Evolutionary conservation across 1,140 invertebrate genomes (phyloP).

Genomic region (Trichonephila clavipes): DNA sequence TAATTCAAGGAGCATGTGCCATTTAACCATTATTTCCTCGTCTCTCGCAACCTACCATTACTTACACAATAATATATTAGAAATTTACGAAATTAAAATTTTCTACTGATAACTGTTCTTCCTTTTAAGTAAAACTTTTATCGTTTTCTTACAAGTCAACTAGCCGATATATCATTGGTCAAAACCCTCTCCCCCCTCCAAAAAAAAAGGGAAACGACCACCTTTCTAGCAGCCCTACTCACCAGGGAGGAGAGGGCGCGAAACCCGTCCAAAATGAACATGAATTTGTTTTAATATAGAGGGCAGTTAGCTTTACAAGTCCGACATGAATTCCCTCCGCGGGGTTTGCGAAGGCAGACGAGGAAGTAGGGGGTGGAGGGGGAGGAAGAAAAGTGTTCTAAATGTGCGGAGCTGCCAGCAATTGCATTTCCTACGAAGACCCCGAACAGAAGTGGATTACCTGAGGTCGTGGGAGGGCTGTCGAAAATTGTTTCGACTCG

Average conservation of each 20-base stretch:
- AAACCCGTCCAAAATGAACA: slow-evolving; percentile 37
- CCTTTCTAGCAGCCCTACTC: background rate
- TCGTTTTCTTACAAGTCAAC: background rate
- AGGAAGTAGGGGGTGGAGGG: background rate
- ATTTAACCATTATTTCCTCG: too few species aligned
- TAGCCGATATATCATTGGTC: background rate
- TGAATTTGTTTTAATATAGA: slow-evolving; percentile 65
- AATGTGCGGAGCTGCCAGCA: slow-evolving; percentile 1
- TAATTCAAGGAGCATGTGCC: too few species aligned
- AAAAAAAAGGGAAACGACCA: background rate
- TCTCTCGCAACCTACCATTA: too few species aligned
- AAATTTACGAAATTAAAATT: background rate
- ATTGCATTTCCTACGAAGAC: slow-evolving; percentile 56
- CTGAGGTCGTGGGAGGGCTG: slow-evolving; percentile 31
- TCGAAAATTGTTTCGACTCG: slow-evolving; percentile 60
- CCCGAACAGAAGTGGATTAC: slow-evolving; percentile 48
- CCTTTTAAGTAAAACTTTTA: background rate
- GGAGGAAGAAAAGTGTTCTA: background rate
- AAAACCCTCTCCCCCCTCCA: background rate
- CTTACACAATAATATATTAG: background rate
- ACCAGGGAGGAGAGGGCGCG: background rate
- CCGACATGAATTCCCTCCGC: slow-evolving; percentile 2
- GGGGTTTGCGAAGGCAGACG: background rate
- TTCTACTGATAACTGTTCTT: background rate
- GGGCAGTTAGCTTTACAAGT: slow-evolving; percentile 53